phyloP scores from a whole-genome alignment of 2,888 invertebrate species.

The Corythucha ciliata region DNA sequence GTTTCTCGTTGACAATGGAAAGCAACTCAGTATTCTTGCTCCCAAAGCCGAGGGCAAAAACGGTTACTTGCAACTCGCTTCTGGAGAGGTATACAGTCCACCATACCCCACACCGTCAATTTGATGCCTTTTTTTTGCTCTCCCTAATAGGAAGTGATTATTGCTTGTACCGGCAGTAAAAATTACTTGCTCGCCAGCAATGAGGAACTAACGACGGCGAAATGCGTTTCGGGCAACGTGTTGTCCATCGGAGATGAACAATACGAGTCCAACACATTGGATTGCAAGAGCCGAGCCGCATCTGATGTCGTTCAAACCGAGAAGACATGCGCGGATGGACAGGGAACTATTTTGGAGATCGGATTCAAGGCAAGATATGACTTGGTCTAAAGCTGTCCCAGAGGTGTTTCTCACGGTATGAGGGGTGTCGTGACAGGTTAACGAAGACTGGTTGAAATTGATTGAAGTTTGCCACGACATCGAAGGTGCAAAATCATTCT shows the following conservation, averaged over 20 bases:
- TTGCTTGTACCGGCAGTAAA: conserved; percentile 23
- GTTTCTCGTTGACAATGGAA: conserved; percentile 13
- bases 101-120: neutral
- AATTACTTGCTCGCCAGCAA: conserved; percentile 20
- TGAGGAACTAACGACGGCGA: conserved; percentile 5
- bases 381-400: neutral
- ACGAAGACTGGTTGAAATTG: conserved; percentile 22
- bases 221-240: conserved; percentile 17
- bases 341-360: conserved; percentile 24
- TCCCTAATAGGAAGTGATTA: conserved; percentile 18
- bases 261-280: conserved; percentile 15
- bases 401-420: neutral
- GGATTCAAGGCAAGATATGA: conserved; percentile 25
- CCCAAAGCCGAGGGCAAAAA: conserved; percentile 16
- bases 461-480: conserved; percentile 33
- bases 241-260: conserved; percentile 15
- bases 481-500: conserved; percentile 25
- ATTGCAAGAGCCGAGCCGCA: conserved; percentile 21
- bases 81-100: conserved; percentile 13
- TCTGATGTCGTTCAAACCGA: conserved; percentile 21
- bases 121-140: neutral
- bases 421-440: too few species aligned
- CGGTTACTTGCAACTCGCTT: conserved; percentile 3
- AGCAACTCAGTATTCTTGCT: conserved; percentile 6
- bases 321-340: conserved; percentile 22